Conservation (phyloP, 1,140 invertebrate genomes). For the Cepaea nemoralis region DNA sequence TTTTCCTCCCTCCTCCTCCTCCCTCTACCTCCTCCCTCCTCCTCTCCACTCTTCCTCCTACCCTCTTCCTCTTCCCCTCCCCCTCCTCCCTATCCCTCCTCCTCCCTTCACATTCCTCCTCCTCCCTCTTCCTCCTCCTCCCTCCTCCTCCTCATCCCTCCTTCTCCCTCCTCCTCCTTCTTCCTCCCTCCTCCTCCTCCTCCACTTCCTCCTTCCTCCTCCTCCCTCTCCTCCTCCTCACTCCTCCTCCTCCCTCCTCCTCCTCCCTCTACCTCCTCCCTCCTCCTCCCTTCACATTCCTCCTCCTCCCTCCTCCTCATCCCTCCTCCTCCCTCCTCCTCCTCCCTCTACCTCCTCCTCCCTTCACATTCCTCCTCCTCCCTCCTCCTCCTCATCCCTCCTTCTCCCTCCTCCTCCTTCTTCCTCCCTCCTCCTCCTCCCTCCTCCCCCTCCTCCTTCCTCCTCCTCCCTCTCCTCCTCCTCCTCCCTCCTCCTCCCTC, state of each 20-base stretch:
- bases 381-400: conserved; percentile 21
- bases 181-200: neutral
- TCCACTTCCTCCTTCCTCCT: conserved; percentile 11
- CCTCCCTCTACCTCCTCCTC: conserved; percentile 13
- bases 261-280: neutral
- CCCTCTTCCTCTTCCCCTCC: neutral
- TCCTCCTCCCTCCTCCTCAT: conserved; percentile 18
- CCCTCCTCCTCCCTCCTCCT: neutral
- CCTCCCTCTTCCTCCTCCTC: conserved; percentile 9
- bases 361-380: neutral
- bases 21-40: conserved; percentile 4
- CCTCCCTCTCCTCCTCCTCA: neutral
- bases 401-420: conserved; percentile 8
- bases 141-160: conserved; percentile 2
- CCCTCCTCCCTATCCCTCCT: conserved; percentile 1
- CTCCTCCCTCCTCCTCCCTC: conserved; percentile 23
- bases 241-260: neutral
- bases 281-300: conserved; percentile 15
- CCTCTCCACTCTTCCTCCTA: conserved; percentile 3
- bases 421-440: conserved; percentile 5
- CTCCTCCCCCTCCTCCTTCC: neutral
- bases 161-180: neutral
- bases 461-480: conserved; percentile 23
- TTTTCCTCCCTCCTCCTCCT: no score
- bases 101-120: conserved; percentile 20